phyloP scores from a whole-genome alignment of 2,113 vertebrate genomes.

The Passer domesticus region DNA sequence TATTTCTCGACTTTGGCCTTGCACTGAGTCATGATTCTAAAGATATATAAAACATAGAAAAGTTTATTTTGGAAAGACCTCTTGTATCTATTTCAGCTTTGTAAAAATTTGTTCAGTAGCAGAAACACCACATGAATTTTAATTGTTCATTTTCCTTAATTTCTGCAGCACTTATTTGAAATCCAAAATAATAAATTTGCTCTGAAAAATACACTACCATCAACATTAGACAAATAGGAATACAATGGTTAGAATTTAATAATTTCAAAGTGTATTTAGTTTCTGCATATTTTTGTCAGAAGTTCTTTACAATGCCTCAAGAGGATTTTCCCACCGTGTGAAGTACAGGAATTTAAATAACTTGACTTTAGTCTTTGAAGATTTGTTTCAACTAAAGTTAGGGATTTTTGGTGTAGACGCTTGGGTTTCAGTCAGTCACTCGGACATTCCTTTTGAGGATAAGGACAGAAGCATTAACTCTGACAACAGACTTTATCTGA shows the following conservation, averaged over 20 bases:
- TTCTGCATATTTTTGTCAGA: background rate
- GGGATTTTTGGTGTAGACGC: background rate
- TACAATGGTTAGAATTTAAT: background rate
- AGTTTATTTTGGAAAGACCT: background rate
- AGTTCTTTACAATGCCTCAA: background rate
- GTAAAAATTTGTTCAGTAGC: background rate
- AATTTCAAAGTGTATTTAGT: background rate
- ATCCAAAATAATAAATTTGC: background rate
- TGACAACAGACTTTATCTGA: background rate
- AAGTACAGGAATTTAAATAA: background rate
- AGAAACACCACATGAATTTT: background rate
- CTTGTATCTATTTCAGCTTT: background rate
- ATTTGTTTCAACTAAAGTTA: background rate
- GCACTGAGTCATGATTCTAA: background rate
- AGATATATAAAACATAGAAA: background rate
- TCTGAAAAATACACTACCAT: background rate
- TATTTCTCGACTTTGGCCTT: background rate
- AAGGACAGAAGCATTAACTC: background rate
- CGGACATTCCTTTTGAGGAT: background rate
- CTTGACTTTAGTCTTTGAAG: background rate
- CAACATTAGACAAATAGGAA: background rate
- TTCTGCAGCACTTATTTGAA: background rate
- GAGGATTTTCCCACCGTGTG: background rate
- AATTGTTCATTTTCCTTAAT: background rate
- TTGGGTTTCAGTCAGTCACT: accelerated